Conservation (phyloP, 2,113 vertebrate genomes). For the Oreotrochilus melanogaster region DNA sequence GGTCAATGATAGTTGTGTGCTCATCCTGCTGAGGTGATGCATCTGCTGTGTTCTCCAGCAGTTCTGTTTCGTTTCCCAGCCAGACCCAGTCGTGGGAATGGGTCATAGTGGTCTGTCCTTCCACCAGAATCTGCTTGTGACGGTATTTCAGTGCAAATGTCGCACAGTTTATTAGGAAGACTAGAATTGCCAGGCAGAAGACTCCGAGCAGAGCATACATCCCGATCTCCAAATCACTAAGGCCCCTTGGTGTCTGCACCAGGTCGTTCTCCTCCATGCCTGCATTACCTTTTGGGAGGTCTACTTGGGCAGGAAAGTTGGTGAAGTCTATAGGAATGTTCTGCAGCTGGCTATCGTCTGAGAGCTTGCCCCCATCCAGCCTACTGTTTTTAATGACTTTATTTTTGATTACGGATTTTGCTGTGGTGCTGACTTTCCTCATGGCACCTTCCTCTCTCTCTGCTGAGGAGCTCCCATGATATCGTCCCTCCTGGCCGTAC, state of each 20-base stretch:
- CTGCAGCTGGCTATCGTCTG: slow-evolving; percentile 79
- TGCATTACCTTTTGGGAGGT: slow-evolving; percentile 78
- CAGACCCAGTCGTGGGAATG: slow-evolving; percentile 99
- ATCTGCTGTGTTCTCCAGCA: slow-evolving; percentile 84
- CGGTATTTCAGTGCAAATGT: slow-evolving; percentile 92
- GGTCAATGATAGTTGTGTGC: slow-evolving; percentile 88
- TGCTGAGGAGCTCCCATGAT: slow-evolving; percentile 79
- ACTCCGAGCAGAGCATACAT: slow-evolving; percentile 97
- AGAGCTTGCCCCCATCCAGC: slow-evolving; percentile 80
- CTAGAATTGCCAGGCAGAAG: slow-evolving; percentile 96
- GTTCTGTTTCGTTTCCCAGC: slow-evolving; percentile 92
- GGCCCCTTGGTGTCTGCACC: slow-evolving; percentile 81
- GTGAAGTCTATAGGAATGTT: slow-evolving; percentile 89
- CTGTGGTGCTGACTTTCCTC: slow-evolving; percentile 81
- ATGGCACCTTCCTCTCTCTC: slow-evolving; percentile 83
- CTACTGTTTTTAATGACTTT: slow-evolving; percentile 52
- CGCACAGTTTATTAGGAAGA: slow-evolving; percentile 96
- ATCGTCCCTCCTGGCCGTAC: slow-evolving; percentile 79
- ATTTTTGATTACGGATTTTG: slow-evolving; percentile 78
- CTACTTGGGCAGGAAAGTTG: slow-evolving; percentile 91
- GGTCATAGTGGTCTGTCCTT: slow-evolving; percentile 86
- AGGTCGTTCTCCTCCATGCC: slow-evolving; percentile 83
- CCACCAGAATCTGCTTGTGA: slow-evolving; percentile 92
- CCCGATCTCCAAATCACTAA: slow-evolving; percentile 94
- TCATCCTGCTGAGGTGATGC: slow-evolving; percentile 81